A percentile compares a stretch with the other conserved stretches of the same genome.
Evolutionary conservation across 2,888 invertebrate genomes (phyloP).

Genomic region (Galerucella nymphaeae): DNA sequence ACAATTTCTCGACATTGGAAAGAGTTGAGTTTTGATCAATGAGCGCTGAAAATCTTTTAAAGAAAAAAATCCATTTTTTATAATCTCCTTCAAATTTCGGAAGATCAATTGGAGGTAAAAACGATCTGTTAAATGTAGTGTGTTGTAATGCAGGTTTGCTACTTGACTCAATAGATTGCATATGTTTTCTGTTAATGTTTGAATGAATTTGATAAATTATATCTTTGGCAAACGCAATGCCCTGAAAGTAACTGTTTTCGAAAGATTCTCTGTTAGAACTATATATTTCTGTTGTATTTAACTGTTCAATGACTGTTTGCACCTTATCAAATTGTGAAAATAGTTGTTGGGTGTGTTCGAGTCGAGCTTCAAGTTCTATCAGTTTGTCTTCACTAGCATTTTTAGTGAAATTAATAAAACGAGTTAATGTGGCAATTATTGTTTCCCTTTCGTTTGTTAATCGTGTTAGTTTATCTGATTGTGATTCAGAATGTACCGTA

Average conservation of each 20-base stretch:
- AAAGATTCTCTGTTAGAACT: background rate
- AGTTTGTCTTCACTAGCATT: background rate
- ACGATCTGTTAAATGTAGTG: background rate
- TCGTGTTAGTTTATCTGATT: background rate
- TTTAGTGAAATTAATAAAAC: conserved; percentile 9
- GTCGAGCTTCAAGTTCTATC: background rate
- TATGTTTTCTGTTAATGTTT: too few relatives aligned
- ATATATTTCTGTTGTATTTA: too few relatives aligned
- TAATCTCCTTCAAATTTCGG: background rate
- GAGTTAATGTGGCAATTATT: background rate
- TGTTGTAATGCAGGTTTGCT: too few relatives aligned
- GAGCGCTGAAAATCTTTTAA: background rate
- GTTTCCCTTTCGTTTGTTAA: background rate
- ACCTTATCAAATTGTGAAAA: background rate
- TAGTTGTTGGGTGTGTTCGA: background rate
- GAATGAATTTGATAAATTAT: too few relatives aligned
- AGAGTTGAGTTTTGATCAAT: background rate
- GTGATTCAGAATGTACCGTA: too few relatives aligned
- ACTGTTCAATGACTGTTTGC: background rate
- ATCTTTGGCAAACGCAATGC: too few relatives aligned
- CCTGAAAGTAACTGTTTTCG: too few relatives aligned
- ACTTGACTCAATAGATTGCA: too few relatives aligned
- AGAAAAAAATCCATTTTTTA: background rate
- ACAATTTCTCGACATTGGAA: background rate
- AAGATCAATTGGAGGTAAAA: background rate